Percentiles rank a stretch among this genome's conserved stretches.
Conservation (phyloP, 1,140 invertebrate species). For the Coptotermes formosanus region DNA sequence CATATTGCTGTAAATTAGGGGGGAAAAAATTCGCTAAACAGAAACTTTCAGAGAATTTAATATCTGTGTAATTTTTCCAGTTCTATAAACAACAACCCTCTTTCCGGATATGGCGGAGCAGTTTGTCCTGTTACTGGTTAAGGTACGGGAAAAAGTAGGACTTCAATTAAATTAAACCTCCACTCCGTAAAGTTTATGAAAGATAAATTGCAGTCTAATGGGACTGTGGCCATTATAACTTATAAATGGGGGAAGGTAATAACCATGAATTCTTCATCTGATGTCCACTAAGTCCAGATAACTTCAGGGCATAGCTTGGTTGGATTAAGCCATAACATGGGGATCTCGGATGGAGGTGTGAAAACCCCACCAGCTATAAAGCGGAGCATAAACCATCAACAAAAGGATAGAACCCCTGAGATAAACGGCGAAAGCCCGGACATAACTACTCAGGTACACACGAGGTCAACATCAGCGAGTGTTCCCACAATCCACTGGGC, state of each 20-base stretch:
- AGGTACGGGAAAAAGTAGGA: too few relatives aligned
- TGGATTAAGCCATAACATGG: not conserved
- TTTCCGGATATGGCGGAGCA: too few relatives aligned
- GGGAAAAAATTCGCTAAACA: not conserved
- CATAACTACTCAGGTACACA: not conserved
- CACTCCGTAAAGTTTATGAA: not conserved
- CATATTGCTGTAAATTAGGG: not conserved
- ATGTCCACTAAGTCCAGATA: not conserved
- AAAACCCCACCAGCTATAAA: not conserved
- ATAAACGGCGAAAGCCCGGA: not conserved
- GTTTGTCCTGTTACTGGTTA: too few relatives aligned
- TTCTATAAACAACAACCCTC: too few relatives aligned
- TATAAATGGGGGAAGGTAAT: not conserved
- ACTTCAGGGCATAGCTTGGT: not conserved
- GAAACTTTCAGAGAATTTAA: too few relatives aligned
- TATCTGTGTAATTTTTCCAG: too few relatives aligned
- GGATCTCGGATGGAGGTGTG: not conserved
- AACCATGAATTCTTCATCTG: constrained; percentile 18
- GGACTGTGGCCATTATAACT: not conserved
- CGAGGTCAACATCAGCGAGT: not conserved
- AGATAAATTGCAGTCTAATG: not conserved
- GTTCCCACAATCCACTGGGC: too few relatives aligned
- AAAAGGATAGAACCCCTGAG: not conserved
- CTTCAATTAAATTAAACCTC: not conserved
- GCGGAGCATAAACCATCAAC: not conserved